Percentiles rank a stretch among this genome's conserved stretches.
Evolutionary conservation across 1,140 invertebrate species (phyloP).

Genomic region (Drosophila sturtevanti): DNA sequence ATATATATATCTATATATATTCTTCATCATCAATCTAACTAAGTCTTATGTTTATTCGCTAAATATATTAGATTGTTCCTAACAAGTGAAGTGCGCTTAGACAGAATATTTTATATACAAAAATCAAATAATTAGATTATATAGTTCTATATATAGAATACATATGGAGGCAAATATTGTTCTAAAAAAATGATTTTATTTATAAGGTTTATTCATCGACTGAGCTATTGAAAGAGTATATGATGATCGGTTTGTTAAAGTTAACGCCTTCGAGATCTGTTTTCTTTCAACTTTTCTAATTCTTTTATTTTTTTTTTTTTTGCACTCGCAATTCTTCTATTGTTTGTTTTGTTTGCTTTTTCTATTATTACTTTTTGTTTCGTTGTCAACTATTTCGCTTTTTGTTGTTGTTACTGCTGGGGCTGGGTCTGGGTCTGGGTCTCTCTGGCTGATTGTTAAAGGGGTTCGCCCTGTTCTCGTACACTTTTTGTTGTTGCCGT

Average conservation of each 20-base stretch:
- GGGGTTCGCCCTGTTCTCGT: conserved; percentile 61
- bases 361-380: conserved; percentile 49
- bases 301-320: conserved; percentile 38
- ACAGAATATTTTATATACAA: too few species aligned
- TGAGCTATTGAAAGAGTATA: not conserved
- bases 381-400: conserved; percentile 72
- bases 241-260: not conserved
- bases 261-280: conserved; percentile 29
- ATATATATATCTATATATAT: too few species aligned
- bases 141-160: too few species aligned
- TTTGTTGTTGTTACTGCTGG: conserved; percentile 12
- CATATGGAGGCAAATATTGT: too few species aligned
- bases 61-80: too few species aligned
- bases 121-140: too few species aligned
- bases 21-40: too few species aligned
- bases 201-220: too few species aligned
- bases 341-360: conserved; percentile 61
- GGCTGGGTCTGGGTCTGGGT: conserved; percentile 43
- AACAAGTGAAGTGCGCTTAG: too few species aligned
- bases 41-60: too few species aligned
- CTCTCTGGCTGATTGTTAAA: conserved; percentile 38
- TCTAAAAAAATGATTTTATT: too few species aligned
- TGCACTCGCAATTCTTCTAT: conserved; percentile 55
- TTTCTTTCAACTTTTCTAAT: conserved; percentile 24
- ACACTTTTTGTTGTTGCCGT: conserved; percentile 11